Evolutionary conservation across 2,888 invertebrate species (phyloP).

Genomic region (Drosophila eohydei): DNA sequence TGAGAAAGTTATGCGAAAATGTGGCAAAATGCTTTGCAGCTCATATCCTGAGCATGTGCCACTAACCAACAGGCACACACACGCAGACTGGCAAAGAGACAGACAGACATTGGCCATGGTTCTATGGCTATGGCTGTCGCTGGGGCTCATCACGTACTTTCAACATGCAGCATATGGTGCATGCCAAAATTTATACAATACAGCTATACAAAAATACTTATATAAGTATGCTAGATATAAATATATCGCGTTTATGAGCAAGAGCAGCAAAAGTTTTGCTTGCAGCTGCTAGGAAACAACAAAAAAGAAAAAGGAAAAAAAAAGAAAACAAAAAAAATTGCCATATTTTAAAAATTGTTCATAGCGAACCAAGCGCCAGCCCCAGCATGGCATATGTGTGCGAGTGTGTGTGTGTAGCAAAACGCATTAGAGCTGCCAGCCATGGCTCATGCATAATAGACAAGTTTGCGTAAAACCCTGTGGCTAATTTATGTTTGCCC

Average conservation of each 20-base stretch:
- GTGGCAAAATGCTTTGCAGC: conserved; percentile 62
- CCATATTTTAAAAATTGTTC: conserved; percentile 65
- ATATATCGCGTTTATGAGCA: conserved; percentile 61
- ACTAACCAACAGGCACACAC: conserved; percentile 5
- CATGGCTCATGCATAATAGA: conserved; percentile 67
- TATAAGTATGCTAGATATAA: conserved; percentile 20
- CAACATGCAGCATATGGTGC: conserved; percentile 63
- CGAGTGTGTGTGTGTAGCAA: conserved; percentile 38
- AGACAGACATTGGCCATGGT: conserved; percentile 10
- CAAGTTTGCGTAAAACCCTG: conserved; percentile 68
- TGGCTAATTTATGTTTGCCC: conserved; percentile 68
- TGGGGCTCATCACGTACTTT: conserved; percentile 63
- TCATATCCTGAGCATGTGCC: conserved; percentile 51
- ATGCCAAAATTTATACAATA: conserved; percentile 66
- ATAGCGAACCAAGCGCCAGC: conserved; percentile 14
- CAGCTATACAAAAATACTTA: conserved; percentile 31
- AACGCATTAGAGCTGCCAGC: conserved; percentile 64
- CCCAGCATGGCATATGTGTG: not conserved
- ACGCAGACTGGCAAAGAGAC: not conserved
- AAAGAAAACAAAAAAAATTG: conserved; percentile 12
- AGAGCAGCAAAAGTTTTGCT: conserved; percentile 54
- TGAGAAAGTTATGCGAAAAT: conserved; percentile 55
- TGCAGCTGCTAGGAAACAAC: conserved; percentile 44
- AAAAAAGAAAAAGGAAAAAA: not conserved
- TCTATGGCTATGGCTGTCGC: conserved; percentile 13